Evolutionary conservation across 2,797 vertebrate species (phyloP).

Genomic region (Pipistrellus nathusii): DNA sequence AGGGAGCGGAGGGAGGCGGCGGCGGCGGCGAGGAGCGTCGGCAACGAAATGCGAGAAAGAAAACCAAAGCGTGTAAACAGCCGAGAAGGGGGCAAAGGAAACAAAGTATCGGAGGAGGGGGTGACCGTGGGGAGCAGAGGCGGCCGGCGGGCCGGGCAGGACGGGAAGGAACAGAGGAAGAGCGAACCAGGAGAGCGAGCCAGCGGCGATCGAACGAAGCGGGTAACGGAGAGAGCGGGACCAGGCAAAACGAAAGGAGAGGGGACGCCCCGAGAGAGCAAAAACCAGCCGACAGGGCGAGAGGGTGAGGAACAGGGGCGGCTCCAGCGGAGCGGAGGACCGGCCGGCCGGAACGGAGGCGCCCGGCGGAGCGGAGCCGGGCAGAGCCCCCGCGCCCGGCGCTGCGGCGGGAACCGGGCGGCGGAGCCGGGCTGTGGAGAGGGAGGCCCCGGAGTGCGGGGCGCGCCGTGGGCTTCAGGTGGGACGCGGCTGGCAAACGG

Average conservation of each 20-base stretch:
- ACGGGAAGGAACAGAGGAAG: not conserved
- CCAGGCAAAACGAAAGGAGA: not conserved
- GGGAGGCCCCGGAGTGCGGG: not conserved
- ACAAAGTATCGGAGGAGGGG: not conserved
- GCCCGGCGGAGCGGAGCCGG: not conserved
- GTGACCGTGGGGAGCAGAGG: not conserved
- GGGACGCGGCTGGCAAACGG: not conserved
- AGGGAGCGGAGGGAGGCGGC: not conserved
- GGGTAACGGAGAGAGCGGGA: not conserved
- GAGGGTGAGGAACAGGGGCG: not conserved
- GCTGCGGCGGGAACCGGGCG: too few relatives aligned
- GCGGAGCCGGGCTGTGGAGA: not conserved
- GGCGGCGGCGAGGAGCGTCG: not conserved
- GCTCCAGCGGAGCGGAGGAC: not conserved
- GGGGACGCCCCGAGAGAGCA: not conserved
- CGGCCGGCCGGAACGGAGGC: not conserved
- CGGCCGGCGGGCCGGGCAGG: not conserved
- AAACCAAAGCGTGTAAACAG: not conserved
- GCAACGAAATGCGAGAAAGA: constrained; percentile 46
- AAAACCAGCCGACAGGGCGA: not conserved
- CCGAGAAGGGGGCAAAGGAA: not conserved
- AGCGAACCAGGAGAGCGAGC: not conserved
- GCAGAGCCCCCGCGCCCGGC: not conserved
- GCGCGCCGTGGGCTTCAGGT: not conserved
- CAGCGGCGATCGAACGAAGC: constrained; percentile 46